Evolutionary conservation across 1,140 invertebrate genomes (phyloP).

Genomic region (Cotesia glomerata): DNA sequence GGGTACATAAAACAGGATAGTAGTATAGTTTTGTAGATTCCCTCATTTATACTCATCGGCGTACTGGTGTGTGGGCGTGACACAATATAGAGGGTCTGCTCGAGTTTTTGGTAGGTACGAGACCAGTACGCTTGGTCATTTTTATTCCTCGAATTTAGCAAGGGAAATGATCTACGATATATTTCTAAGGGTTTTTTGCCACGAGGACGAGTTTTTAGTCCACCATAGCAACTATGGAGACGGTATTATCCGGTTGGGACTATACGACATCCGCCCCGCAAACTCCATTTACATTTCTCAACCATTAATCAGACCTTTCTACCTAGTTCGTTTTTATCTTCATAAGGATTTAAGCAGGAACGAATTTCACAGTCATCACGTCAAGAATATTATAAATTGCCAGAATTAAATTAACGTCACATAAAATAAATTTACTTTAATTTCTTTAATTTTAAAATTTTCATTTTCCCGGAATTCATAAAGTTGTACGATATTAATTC

Average conservation of each 20-base stretch:
- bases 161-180: constrained; percentile 60
- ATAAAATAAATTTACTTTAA: not conserved
- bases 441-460: not conserved
- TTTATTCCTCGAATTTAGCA: constrained; percentile 56
- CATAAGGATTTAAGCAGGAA: constrained; percentile 2
- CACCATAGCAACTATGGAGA: constrained; percentile 36
- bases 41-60: not conserved
- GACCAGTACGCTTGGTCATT: constrained; percentile 41
- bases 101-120: constrained; percentile 32
- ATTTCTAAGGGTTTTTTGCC: constrained; percentile 58
- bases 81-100: constrained; percentile 21
- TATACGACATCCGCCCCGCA: constrained; percentile 24
- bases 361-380: constrained; percentile 16
- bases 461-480: not conserved
- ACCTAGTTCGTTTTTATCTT: constrained; percentile 29
- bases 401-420: constrained; percentile 14
- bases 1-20: not conserved
- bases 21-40: not conserved
- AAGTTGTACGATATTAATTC: not conserved
- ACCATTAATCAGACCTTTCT: constrained; percentile 58
- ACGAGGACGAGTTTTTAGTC: constrained; percentile 5
- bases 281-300: constrained; percentile 60
- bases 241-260: constrained; percentile 44
- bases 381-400: constrained; percentile 16
- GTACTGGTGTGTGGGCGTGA: constrained; percentile 4